Evolutionary conservation across 2,888 invertebrate species (phyloP).

Genomic region (Xylophagus ater): DNA sequence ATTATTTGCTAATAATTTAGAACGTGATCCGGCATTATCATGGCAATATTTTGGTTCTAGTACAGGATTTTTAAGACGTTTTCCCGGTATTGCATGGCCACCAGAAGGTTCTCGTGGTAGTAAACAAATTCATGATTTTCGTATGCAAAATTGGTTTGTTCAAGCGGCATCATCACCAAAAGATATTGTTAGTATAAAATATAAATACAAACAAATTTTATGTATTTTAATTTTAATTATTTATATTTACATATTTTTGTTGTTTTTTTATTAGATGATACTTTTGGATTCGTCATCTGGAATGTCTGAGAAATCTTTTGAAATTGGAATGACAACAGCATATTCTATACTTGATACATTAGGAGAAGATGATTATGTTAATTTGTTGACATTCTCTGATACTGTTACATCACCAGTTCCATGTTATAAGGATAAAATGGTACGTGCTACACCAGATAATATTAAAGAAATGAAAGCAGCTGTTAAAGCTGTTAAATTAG

Average conservation of each 20-base stretch:
- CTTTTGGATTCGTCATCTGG: conserved; percentile 85
- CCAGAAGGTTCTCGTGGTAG: conserved; percentile 68
- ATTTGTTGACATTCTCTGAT: conserved; percentile 84
- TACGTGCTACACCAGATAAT: conserved; percentile 76
- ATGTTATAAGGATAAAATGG: conserved; percentile 82
- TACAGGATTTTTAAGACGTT: conserved; percentile 88
- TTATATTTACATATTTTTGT: no score
- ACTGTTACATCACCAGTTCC: conserved; percentile 70
- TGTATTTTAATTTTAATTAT: neutral
- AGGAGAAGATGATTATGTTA: conserved; percentile 94
- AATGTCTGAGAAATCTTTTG: conserved; percentile 71
- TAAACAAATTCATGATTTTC: conserved; percentile 84
- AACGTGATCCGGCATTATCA: conserved; percentile 80
- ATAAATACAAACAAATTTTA: neutral
- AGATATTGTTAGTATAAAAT: conserved; percentile 62
- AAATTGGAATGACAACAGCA: conserved; percentile 80
- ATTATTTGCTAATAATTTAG: conserved; percentile 79
- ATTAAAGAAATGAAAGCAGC: conserved; percentile 68
- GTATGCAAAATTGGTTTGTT: conserved; percentile 91
- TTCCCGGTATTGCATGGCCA: conserved; percentile 90
- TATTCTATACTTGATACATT: conserved; percentile 86
- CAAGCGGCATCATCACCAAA: conserved; percentile 96
- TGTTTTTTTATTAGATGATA: conserved; percentile 43
- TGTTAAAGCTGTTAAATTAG: conserved; percentile 59
- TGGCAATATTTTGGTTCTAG: conserved; percentile 99